Evolutionary conservation across 2,888 invertebrate species (phyloP).

Genomic region (Polia nebulosa): DNA sequence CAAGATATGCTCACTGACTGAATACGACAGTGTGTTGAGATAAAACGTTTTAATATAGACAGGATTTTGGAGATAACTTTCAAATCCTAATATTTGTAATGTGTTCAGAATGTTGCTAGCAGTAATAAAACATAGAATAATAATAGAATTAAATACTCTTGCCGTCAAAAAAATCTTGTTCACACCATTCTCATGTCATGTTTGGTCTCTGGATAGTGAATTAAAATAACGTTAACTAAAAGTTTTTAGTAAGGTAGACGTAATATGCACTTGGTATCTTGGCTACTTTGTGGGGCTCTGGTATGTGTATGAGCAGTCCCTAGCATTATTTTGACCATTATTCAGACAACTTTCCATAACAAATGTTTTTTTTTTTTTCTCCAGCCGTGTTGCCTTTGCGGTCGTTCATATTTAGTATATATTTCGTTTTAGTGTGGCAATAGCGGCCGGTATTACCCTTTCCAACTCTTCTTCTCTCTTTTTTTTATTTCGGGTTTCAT

Average conservation of each 20-base stretch:
- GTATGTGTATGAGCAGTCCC: neutral
- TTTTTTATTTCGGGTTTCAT: no score
- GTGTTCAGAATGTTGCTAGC: neutral
- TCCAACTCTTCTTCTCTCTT: no score
- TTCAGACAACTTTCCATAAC: neutral
- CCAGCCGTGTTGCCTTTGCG: neutral
- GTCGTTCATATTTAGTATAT: no score
- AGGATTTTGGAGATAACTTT: neutral
- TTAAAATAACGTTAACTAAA: no score
- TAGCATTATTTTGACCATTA: neutral
- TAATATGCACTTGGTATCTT: neutral
- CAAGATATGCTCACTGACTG: neutral
- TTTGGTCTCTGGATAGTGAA: neutral
- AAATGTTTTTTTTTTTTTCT: neutral
- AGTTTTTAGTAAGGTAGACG: neutral
- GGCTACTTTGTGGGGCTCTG: no score
- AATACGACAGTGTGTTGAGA: neutral
- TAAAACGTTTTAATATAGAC: neutral
- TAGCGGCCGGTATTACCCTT: no score
- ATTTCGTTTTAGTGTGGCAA: no score
- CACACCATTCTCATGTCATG: neutral
- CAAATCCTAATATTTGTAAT: neutral
- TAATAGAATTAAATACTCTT: neutral
- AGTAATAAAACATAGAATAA: neutral
- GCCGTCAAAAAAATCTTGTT: neutral